Percentiles rank a stretch among this genome's conserved stretches.
These are phyloP conservation scores for Malthinus seriepunctatus DNA, from an alignment of 2,888 invertebrate species.

Conservation along the genomic window DNA sequence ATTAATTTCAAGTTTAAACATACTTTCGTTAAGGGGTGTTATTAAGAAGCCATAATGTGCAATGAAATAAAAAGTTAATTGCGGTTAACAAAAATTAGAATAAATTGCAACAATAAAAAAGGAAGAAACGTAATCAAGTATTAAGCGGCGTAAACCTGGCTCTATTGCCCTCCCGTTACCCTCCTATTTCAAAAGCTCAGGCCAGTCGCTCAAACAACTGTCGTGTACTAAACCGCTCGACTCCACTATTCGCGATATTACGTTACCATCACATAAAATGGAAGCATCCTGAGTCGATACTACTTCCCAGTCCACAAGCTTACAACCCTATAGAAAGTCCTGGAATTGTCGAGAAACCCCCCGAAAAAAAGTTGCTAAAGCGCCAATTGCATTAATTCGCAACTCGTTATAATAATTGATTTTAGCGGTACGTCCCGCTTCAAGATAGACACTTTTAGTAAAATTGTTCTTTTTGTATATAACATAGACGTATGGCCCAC, in stretches of 20 bases:
- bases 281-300: constrained; percentile 51
- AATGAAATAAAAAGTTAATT: background rate
- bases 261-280: constrained; percentile 50
- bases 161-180: constrained; percentile 39
- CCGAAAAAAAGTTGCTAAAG: constrained; percentile 19
- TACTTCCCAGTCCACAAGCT: constrained; percentile 34
- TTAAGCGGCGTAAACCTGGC: constrained; percentile 50
- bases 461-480: constrained; percentile 33
- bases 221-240: constrained; percentile 51
- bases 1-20: too few species aligned
- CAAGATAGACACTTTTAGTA: constrained; percentile 20
- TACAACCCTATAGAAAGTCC: constrained; percentile 24
- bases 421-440: constrained; percentile 11
- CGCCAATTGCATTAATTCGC: constrained; percentile 33
- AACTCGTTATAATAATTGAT: constrained; percentile 29
- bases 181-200: constrained; percentile 34
- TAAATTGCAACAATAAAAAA: constrained; percentile 32
- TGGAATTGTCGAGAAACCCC: constrained; percentile 16
- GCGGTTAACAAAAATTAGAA: background rate
- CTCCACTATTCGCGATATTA: constrained; percentile 51
- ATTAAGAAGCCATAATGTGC: too few species aligned
- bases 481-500: constrained; percentile 44
- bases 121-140: constrained; percentile 43
- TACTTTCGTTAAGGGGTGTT: too few species aligned
- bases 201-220: constrained; percentile 52